Percentiles rank a stretch among this genome's conserved stretches.
Evolutionary conservation across 2,888 invertebrate species (phyloP).

Genomic region (Eueremaeus valkanovi): DNA sequence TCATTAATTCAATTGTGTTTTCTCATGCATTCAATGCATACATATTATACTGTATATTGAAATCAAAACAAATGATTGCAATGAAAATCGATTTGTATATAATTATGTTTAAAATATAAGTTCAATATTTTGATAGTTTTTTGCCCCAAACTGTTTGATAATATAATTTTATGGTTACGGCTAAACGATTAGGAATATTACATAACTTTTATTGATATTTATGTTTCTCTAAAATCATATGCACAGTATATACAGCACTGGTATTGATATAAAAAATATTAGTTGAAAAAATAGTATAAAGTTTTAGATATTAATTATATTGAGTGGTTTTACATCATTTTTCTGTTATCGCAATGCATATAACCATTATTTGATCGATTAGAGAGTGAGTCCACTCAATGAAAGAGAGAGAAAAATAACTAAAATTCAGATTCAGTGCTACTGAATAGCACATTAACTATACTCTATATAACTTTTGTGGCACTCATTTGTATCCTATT

Average conservation of each 20-base stretch:
- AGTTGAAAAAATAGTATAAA: neutral
- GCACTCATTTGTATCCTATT: neutral
- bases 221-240: neutral
- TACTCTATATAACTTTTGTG: neutral
- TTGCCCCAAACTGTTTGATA: no score
- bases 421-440: neutral
- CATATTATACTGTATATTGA: no score
- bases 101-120: no score
- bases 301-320: neutral
- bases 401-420: neutral
- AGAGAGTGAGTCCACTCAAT: neutral
- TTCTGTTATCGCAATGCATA: slow-evolving; percentile 5
- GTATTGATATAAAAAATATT: neutral
- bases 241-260: neutral
- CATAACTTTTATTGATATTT: neutral
- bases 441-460: neutral
- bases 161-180: no score
- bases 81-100: no score
- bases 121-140: no score
- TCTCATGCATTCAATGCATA: no score
- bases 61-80: no score
- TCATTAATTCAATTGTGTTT: no score
- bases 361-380: slow-evolving; percentile 23
- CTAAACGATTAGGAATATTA: neutral
- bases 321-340: neutral